Conservation (phyloP, 2,113 vertebrate species). For the Benthochromis sp. region DNA sequence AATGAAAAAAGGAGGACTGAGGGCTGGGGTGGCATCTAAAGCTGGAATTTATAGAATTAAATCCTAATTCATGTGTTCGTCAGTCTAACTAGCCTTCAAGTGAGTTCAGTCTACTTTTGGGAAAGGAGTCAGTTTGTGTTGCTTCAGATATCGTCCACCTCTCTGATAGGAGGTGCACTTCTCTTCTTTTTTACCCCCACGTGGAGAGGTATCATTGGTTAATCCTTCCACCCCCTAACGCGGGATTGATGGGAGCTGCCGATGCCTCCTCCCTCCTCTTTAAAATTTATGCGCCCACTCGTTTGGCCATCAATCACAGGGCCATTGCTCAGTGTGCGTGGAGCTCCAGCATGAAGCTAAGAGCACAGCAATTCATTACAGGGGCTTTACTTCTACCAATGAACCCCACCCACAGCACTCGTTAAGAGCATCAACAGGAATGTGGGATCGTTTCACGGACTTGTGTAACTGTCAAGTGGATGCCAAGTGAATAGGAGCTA, state of each 20-base stretch:
- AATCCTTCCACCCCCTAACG: slow-evolving; percentile 28
- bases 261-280: slow-evolving; percentile 15
- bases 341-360: slow-evolving; percentile 11
- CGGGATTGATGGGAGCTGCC: slow-evolving; percentile 45
- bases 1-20: not conserved
- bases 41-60: not conserved
- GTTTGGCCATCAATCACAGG: slow-evolving; percentile 62
- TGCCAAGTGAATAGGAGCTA: not conserved
- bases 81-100: not conserved
- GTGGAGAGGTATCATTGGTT: slow-evolving; percentile 16
- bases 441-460: not conserved
- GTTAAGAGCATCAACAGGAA: slow-evolving; percentile 31
- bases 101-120: not conserved
- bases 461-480: not conserved
- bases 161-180: not conserved
- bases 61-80: not conserved
- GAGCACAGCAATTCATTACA: slow-evolving; percentile 47
- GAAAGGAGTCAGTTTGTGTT: not conserved
- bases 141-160: not conserved
- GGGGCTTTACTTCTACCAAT: slow-evolving; percentile 11
- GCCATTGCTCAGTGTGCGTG: slow-evolving; percentile 19
- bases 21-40: not conserved
- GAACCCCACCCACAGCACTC: slow-evolving; percentile 49
- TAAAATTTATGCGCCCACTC: slow-evolving; percentile 57
- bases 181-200: not conserved